Evolutionary conservation across 2,797 vertebrate genomes (phyloP).

Genomic region (Rhyacichthys aspro): DNA sequence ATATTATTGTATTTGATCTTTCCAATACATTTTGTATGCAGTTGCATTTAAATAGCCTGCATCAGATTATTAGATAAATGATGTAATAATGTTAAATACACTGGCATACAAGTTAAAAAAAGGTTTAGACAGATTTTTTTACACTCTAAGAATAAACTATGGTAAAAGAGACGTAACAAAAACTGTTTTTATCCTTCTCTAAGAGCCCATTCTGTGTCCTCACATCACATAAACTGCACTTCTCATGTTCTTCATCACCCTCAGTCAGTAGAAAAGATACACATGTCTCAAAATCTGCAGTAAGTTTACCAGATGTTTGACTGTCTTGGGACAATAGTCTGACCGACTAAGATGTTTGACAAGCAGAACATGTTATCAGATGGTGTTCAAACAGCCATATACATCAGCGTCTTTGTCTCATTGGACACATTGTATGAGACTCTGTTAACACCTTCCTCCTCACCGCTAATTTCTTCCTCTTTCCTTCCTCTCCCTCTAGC

Average conservation of each 20-base stretch:
- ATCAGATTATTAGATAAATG: constrained; percentile 3
- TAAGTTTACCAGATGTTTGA: constrained; percentile 43
- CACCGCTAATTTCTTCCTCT: background rate
- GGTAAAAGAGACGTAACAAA: background rate
- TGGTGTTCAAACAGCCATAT: constrained; percentile 7
- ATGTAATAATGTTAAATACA: background rate
- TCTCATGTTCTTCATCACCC: constrained; percentile 40
- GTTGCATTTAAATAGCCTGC: background rate
- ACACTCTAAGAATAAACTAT: background rate
- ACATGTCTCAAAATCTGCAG: constrained; percentile 32
- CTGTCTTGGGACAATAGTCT: constrained; percentile 21
- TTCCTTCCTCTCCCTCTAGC: constrained; percentile 8
- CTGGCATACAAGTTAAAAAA: background rate
- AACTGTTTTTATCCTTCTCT: background rate
- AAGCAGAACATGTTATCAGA: constrained; percentile 41
- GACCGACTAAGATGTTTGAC: constrained; percentile 23
- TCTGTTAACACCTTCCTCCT: constrained; percentile 1
- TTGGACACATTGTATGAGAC: constrained; percentile 9
- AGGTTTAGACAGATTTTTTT: background rate
- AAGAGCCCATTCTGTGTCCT: constrained; percentile 14
- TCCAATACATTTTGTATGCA: constrained; percentile 6
- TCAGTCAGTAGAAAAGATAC: constrained; percentile 37
- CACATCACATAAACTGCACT: constrained; percentile 22
- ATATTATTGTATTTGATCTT: constrained; percentile 2
- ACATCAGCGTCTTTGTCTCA: constrained; percentile 21